A percentile compares a stretch with the other conserved stretches of the same genome.
Conservation (phyloP, 2,113 vertebrate genomes). For the Phyllostomus hastatus region DNA sequence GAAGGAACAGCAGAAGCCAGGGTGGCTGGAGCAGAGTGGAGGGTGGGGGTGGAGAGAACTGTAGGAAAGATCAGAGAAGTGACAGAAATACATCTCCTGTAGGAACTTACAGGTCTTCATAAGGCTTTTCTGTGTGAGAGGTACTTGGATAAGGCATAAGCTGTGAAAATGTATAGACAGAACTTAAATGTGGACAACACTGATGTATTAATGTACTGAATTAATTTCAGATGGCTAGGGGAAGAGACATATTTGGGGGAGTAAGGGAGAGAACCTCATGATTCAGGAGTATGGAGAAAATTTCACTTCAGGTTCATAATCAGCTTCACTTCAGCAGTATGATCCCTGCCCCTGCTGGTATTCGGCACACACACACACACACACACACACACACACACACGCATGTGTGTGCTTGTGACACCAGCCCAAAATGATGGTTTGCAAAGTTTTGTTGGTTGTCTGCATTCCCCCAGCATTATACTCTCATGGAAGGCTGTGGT, state of each 20-base stretch:
- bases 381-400: neutral
- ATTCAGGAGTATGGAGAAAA: neutral
- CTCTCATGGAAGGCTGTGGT: neutral
- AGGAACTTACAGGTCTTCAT: too few species aligned
- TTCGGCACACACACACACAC: neutral
- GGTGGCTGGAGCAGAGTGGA: neutral
- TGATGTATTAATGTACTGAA: neutral
- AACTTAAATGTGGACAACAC: neutral
- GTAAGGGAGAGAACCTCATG: neutral
- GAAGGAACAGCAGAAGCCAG: neutral
- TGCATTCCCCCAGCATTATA: neutral
- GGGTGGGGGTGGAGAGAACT: too few species aligned
- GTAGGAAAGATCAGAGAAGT: neutral
- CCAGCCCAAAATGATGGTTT: neutral
- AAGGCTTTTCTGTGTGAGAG: neutral
- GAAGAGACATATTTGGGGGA: neutral
- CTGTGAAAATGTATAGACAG: neutral
- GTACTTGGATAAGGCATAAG: neutral
- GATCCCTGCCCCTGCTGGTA: neutral
- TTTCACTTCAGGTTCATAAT: neutral
- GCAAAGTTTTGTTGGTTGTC: neutral
- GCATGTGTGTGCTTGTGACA: too few species aligned
- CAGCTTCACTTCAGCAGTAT: neutral
- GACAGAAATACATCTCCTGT: neutral
- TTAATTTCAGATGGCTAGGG: neutral